phyloP scores from a whole-genome alignment of 2,113 vertebrate genomes.

The Oceanodroma tethys region DNA sequence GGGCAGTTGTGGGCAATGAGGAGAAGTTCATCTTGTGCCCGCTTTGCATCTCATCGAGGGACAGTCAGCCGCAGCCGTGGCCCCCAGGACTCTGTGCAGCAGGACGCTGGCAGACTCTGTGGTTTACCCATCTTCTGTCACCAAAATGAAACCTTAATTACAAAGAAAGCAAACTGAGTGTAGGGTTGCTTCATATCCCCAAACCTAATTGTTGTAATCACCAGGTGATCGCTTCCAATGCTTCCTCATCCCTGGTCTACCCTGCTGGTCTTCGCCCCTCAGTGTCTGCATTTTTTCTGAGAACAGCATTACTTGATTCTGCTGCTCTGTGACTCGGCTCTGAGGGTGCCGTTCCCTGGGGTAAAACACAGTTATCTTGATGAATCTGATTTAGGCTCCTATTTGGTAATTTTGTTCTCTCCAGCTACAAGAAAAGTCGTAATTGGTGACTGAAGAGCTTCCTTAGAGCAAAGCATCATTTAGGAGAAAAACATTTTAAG shows the following conservation, averaged over 20 bases:
- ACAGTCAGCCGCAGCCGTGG: fast-evolving
- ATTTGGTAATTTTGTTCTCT: constrained; percentile 3
- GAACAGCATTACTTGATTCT: not conserved
- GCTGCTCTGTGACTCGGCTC: not conserved
- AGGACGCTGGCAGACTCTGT: not conserved
- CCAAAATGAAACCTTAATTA: not conserved
- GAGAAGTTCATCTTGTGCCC: not conserved
- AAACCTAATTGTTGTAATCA: not conserved
- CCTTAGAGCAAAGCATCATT: not conserved
- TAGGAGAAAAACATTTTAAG: not conserved
- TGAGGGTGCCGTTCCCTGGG: not conserved
- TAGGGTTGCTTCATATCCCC: not conserved
- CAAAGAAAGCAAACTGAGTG: not conserved
- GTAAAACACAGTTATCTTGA: not conserved
- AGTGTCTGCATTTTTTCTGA: not conserved
- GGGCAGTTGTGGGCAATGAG: not conserved
- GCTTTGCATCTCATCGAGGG: fast-evolving
- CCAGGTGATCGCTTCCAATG: not conserved
- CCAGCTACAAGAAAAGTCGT: not conserved
- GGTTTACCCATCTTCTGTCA: not conserved
- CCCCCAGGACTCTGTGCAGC: not conserved
- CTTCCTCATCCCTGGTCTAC: not conserved
- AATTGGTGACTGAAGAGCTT: constrained; percentile 31
- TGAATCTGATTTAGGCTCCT: not conserved
- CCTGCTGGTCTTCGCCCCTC: not conserved